A percentile compares a stretch with the other conserved stretches of the same genome.
Conservation (phyloP, 2,797 vertebrate species). For the Brachyrhaphis roseni region DNA sequence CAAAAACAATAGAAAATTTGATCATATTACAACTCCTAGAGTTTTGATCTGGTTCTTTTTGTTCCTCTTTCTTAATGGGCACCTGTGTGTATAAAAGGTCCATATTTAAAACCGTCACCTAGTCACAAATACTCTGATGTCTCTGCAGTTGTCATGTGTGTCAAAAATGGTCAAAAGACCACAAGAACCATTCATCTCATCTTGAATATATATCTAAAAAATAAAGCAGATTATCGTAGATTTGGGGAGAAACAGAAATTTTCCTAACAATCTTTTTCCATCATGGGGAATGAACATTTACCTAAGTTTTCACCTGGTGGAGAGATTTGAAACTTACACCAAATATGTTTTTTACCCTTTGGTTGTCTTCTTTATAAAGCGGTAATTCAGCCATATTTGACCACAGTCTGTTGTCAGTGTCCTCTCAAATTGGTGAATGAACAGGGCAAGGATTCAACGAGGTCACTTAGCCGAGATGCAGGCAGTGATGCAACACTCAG, state of each 20-base stretch:
- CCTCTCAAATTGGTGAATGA: slow-evolving; percentile 10
- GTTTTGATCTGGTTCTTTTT: too few species aligned
- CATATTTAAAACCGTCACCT: too few species aligned
- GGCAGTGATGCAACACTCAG: slow-evolving; percentile 35
- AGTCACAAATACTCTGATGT: too few species aligned
- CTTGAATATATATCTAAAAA: too few species aligned
- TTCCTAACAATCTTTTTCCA: neutral
- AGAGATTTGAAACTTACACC: neutral
- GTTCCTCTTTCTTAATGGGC: too few species aligned
- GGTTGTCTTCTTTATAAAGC: neutral
- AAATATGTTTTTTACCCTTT: neutral
- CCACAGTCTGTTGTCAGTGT: slow-evolving; percentile 21
- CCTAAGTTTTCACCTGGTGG: neutral
- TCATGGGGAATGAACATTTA: neutral
- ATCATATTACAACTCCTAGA: too few species aligned
- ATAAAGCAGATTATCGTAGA: neutral
- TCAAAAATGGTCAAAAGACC: too few species aligned
- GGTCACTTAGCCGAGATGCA: slow-evolving; percentile 35
- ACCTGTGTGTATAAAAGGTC: too few species aligned
- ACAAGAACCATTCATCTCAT: too few species aligned
- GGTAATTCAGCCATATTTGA: neutral
- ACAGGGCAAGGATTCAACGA: slow-evolving; percentile 41
- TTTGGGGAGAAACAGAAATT: neutral
- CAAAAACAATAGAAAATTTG: too few species aligned
- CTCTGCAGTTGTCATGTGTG: too few species aligned